Evolutionary conservation across 2,888 invertebrate genomes (phyloP).

Genomic region (Volucella inanis): DNA sequence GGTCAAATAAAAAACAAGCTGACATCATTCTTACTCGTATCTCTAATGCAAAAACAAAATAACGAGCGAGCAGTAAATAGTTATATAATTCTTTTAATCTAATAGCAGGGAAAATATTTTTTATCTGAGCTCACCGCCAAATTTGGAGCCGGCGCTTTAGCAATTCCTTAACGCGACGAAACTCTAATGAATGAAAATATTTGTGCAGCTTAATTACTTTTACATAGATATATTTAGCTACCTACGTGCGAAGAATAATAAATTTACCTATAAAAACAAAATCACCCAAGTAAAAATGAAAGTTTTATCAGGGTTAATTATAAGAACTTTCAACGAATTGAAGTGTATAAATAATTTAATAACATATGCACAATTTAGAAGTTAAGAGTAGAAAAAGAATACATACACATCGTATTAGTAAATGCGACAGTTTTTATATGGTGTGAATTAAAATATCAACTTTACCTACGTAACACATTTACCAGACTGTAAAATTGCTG

Average conservation of each 20-base stretch:
- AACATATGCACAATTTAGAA: too few species aligned
- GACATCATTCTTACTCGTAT: constrained; percentile 55
- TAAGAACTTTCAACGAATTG: too few species aligned
- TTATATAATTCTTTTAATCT: constrained; percentile 48
- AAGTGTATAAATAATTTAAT: too few species aligned
- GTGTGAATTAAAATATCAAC: too few species aligned
- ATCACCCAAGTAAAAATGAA: neutral
- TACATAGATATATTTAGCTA: too few species aligned
- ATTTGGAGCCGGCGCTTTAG: neutral
- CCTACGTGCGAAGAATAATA: too few species aligned
- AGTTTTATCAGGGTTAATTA: neutral
- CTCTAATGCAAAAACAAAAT: constrained; percentile 48
- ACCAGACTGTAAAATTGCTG: too few species aligned
- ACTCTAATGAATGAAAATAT: neutral
- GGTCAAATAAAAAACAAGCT: constrained; percentile 24
- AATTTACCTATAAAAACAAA: too few species aligned
- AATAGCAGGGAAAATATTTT: constrained; percentile 24
- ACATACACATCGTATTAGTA: too few species aligned
- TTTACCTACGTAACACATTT: too few species aligned
- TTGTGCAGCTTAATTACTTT: neutral
- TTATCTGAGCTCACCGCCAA: constrained; percentile 27
- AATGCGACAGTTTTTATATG: too few species aligned
- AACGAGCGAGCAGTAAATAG: constrained; percentile 32
- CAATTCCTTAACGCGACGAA: neutral
- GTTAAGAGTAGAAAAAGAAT: too few species aligned